These are phyloP conservation scores for Hippocampus guttulatus DNA, from an alignment of 2,113 vertebrate genomes.

Conservation along the genomic window DNA sequence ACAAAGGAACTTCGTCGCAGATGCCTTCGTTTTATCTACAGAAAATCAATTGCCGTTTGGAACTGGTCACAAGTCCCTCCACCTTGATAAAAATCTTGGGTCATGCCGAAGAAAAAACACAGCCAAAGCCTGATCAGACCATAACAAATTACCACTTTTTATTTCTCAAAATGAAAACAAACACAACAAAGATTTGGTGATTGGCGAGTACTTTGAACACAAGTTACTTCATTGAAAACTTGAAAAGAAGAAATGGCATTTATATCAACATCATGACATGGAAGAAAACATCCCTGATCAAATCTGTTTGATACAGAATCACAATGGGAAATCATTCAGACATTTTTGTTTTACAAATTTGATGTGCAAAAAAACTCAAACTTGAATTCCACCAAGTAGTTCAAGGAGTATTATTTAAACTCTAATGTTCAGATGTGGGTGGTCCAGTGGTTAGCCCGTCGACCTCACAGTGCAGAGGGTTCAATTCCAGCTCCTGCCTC, in stretches of 20 bases:
- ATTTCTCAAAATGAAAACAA: not conserved
- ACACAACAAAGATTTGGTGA: too few relatives aligned
- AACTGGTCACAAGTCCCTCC: not conserved
- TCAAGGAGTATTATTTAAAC: not conserved
- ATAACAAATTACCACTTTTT: not conserved
- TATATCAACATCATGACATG: not conserved
- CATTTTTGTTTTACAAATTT: too few relatives aligned
- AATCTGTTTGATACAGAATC: not conserved
- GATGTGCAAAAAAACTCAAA: too few relatives aligned
- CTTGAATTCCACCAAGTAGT: too few relatives aligned
- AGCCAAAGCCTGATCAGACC: not conserved
- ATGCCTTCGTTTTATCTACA: not conserved
- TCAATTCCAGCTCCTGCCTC: too few relatives aligned
- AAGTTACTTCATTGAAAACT: too few relatives aligned
- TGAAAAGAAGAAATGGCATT: not conserved
- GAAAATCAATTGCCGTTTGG: not conserved
- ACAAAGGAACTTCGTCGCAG: not conserved
- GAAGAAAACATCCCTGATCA: not conserved
- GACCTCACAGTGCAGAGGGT: too few relatives aligned
- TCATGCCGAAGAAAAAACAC: not conserved
- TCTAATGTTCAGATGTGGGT: not conserved
- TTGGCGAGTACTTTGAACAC: too few relatives aligned
- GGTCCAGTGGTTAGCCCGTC: too few relatives aligned
- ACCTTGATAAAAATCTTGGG: not conserved
- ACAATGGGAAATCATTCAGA: too few relatives aligned